Base-by-base conservation (phyloP, 2,888 invertebrate genomes). In the Liodrosophila aerea region DNA sequence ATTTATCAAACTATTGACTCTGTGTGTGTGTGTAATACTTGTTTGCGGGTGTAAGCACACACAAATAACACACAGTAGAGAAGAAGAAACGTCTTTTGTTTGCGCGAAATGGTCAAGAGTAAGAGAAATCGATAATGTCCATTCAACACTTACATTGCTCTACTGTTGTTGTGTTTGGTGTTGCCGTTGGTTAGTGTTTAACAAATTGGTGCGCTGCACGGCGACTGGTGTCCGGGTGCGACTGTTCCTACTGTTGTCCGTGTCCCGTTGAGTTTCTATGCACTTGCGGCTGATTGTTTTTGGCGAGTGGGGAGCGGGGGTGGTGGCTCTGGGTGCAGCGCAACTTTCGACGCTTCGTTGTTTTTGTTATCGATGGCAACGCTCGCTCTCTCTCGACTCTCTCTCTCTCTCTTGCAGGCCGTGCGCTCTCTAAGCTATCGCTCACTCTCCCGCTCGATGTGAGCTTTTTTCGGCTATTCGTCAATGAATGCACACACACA, bases 281-380 rank as follows among this genome's bases (percentile, higher is more conserved):
- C 83, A 75, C 75, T 85, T 82, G 34, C 13, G 34, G 13, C 12
- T 54, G 49, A 22, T 40, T 52, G 41, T 58, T 52, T 58, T 39
- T 29, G 59, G 62, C 45, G 41, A 30, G 46, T 50, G 36, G 40
- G 43, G 49, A 36, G 29, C 4, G 37, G 12, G 27, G 40, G 40
- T 16, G 27, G 46, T 40, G 46, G 49, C 44, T 59, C 43, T 66
- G 64, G 64, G 73, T 76, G 86, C 78, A 82, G 73, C 76, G 49
- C 57, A 72, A 71, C 62, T 69, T 60, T 47, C n/a, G 22, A 12
- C 44, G 69, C 41, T 76, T 85, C 85, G 82, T 86, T 86, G 82
- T 82, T 81, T 73, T 83, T 80, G 84, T 80, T 85, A 61, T 80
- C 59, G 64, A 67, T 80, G 81, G 56, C 57, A 57, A 50, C 41